Evolutionary conservation across 2,888 invertebrate genomes (phyloP).

Genomic region (Unio pictorum): DNA sequence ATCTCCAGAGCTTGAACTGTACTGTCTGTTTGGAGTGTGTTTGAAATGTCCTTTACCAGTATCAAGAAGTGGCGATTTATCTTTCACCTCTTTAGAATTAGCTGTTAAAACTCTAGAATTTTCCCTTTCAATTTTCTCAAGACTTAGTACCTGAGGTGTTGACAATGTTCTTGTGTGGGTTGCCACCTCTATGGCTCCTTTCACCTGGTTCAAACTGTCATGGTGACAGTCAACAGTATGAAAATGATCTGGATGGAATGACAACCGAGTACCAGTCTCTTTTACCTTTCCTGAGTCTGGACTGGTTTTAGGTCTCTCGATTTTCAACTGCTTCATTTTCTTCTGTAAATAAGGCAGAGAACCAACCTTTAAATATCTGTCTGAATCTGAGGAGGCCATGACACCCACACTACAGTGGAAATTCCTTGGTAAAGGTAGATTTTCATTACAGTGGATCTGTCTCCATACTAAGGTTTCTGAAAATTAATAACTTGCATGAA

Average conservation of each 20-base stretch:
- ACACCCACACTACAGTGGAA: slow-evolving; percentile 35
- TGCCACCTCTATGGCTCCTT: background rate
- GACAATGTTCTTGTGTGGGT: background rate
- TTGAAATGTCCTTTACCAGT: no score
- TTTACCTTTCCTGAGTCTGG: slow-evolving; percentile 8
- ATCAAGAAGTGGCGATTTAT: slow-evolving; percentile 33
- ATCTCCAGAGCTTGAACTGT: background rate
- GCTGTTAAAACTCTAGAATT: slow-evolving; percentile 28
- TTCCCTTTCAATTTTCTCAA: slow-evolving; percentile 13
- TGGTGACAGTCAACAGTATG: no score
- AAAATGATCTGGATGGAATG: no score
- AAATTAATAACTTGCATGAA: slow-evolving; percentile 3
- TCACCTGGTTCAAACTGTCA: no score
- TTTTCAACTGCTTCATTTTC: slow-evolving; percentile 23
- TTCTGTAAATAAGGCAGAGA: slow-evolving; percentile 46
- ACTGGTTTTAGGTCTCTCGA: slow-evolving; percentile 37
- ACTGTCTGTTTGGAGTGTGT: no score
- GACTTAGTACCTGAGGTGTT: slow-evolving; percentile 18
- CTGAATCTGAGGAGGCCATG: slow-evolving; percentile 17
- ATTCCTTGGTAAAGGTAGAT: slow-evolving; percentile 26
- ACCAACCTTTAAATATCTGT: slow-evolving; percentile 31
- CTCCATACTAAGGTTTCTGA: slow-evolving; percentile 42
- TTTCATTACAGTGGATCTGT: slow-evolving; percentile 22
- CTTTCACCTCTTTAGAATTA: slow-evolving; percentile 29
- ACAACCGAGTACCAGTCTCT: no score